These are phyloP conservation scores for Pseudolycoriella hygida DNA, from an alignment of 2,888 invertebrate species.

Conservation along the genomic window DNA sequence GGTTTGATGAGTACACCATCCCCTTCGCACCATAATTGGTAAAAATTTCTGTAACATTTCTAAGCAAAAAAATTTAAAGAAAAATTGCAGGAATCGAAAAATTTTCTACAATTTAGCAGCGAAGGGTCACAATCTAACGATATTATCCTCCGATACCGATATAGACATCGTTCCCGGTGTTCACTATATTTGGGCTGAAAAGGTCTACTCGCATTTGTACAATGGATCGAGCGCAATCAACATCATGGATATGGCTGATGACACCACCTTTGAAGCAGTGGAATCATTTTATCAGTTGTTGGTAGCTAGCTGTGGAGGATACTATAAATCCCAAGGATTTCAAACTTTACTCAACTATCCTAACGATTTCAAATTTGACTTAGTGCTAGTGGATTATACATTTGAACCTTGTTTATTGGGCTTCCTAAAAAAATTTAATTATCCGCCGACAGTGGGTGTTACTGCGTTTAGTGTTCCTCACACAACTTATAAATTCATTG, in stretches of 20 bases:
- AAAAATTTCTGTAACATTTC: not conserved
- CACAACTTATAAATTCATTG: constrained; percentile 13
- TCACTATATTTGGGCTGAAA: constrained; percentile 18
- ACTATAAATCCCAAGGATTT: constrained; percentile 10
- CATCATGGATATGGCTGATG: no score
- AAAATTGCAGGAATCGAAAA: constrained; percentile 6
- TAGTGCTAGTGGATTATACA: constrained; percentile 20
- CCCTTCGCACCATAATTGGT: constrained; percentile 10
- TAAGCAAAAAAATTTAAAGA: no score
- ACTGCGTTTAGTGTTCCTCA: constrained; percentile 16
- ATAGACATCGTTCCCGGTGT: constrained; percentile 13
- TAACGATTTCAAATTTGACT: constrained; percentile 18
- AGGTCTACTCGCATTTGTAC: constrained; percentile 10
- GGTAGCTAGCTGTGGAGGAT: no score
- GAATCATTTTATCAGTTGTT: no score
- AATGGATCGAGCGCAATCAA: no score
- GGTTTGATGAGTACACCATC: constrained; percentile 7
- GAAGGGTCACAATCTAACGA: constrained; percentile 12
- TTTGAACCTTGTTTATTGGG: constrained; percentile 18
- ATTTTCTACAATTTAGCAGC: constrained; percentile 7
- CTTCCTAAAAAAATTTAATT: constrained; percentile 18
- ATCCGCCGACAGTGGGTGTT: constrained; percentile 20
- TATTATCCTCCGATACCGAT: constrained; percentile 15
- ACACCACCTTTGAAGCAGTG: no score
- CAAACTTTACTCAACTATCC: constrained; percentile 17